Evolutionary conservation across 2,113 vertebrate species (phyloP).

Genomic region (Oplegnathus fasciatus): DNA sequence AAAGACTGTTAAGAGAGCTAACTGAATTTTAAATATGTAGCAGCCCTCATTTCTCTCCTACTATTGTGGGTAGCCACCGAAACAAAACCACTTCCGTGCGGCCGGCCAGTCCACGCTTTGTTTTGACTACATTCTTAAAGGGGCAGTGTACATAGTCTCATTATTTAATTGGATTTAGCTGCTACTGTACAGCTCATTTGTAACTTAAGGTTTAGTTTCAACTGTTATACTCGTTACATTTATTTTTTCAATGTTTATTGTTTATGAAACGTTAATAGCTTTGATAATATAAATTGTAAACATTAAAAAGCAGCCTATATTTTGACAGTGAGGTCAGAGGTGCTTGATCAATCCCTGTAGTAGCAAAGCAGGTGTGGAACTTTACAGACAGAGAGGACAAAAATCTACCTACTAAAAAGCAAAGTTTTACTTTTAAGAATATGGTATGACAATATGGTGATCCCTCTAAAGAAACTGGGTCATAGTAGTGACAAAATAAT

Average conservation of each 20-base stretch:
- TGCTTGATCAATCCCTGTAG: not conserved
- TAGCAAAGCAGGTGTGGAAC: not conserved
- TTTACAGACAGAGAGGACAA: not conserved
- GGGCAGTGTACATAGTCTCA: conserved; percentile 40
- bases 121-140: conserved; percentile 83
- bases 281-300: not conserved
- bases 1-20: not conserved
- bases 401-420: not conserved
- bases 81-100: conserved; percentile 76
- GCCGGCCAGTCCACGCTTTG: conserved; percentile 75
- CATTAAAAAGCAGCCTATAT: not conserved
- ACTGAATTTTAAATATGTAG: conserved; percentile 28
- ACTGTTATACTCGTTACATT: not conserved
- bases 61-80: conserved; percentile 36
- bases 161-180: not conserved
- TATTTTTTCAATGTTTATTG: not conserved
- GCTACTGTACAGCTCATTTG: not conserved
- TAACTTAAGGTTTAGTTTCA: not conserved
- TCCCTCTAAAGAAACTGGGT: not conserved
- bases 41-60: conserved; percentile 60
- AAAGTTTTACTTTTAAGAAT: not conserved
- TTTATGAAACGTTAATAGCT: not conserved
- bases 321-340: not conserved
- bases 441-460: not conserved
- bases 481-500: not conserved